Evolutionary conservation across 2,797 vertebrate species (phyloP), one percentile per base, ranked within the genome.

Genomic region (Sebastes nivosus): DNA sequence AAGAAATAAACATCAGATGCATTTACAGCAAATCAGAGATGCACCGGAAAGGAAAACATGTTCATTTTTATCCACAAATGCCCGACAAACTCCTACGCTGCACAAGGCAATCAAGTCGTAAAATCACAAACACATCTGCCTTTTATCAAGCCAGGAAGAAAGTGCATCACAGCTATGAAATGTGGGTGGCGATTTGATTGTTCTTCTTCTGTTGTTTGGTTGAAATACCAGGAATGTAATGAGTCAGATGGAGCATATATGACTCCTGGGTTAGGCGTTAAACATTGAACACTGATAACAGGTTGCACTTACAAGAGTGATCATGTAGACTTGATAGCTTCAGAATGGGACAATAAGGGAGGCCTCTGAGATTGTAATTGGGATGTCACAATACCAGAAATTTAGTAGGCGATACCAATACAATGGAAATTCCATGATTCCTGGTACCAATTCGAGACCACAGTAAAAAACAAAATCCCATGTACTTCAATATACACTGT

Each of bases 1-100:
- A 90, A 88, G 87, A 90, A 92, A 94, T 88, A 90, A 88, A 87
- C 88, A 92, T 90, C 86, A 86, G 80, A 83, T 88, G 79, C 87
- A 78, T 89, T 93, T 92, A 82, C 79, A 84, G 79, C 54, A 80
- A 90, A 92, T 85, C 87, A 77, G 77, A 88, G 76, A 77, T 57
- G 72, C 59, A 58, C 12, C 29, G 29, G 59, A 82, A 74, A 82
- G 75, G 68, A 72, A 81, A 89, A 87, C 65, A 79, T 59, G 82
- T 61, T 87, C 25, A 67, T 81, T 88, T 87, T 77, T n/a, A 79
- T 81, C 82, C 81, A 61, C 65, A 79, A 85, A 80, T 78, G 79
- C 77, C 61, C 67, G 68, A 91, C 80, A 88, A 74, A 74, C 55
- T 75, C 38, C 54, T 29, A 46, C 34, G 5, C 32, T 25, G 59